Evolutionary conservation across 2,797 vertebrate species (phyloP), one percentile per base, ranked within the genome.

Genomic region (Arnoldichthys spilopterus): DNA sequence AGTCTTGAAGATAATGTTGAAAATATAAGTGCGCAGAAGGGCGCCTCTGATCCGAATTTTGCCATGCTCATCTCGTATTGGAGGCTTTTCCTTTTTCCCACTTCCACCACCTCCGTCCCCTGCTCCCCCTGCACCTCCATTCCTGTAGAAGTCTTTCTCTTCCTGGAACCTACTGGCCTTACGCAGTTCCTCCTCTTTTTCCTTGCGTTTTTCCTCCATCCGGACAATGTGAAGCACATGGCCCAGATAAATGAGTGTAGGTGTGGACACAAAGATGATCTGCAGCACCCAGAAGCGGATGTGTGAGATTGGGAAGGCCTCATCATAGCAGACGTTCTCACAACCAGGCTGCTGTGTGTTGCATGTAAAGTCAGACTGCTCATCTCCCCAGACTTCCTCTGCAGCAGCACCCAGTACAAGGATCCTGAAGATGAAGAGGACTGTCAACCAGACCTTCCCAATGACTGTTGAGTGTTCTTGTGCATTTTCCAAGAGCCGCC

Each of bases 221-320:
- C 96, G 96, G 85, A 97, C 95, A 1, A 98, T 94, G 90, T 98
- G 96, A 83, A 98, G 93, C 87, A 98, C 97, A 2, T 98, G 96
- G 79, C 96, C 97, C 92, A 98, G 90, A 89, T 98, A 98, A 90
- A 98, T 96, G 85, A 98, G 96, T 8, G 96, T 97, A 69, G 97
- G 97, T 24, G 96, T 97, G 84, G 97, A 98, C 64, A 98, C 96
- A n/a, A 98, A 98, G 90, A 98, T 97, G 88, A 98, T 98, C 92
- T 98, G 97, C 87, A 98, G 94, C 87, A 97, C 97, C 97, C 97
- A 98, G 94, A 98, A 98, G 0, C 93, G 90, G 76, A 94, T 89
- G 86, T 94, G 93, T 28, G 93, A 94, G 66, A 94, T 89, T 0
- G 92, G 92, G 58, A 94, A 94, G 89, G 90, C 93, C 74, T 91